Percentiles rank a stretch among this genome's conserved stretches.
phyloP scores from a whole-genome alignment of 2,113 vertebrate species.

The Centropus bengalensis region DNA sequence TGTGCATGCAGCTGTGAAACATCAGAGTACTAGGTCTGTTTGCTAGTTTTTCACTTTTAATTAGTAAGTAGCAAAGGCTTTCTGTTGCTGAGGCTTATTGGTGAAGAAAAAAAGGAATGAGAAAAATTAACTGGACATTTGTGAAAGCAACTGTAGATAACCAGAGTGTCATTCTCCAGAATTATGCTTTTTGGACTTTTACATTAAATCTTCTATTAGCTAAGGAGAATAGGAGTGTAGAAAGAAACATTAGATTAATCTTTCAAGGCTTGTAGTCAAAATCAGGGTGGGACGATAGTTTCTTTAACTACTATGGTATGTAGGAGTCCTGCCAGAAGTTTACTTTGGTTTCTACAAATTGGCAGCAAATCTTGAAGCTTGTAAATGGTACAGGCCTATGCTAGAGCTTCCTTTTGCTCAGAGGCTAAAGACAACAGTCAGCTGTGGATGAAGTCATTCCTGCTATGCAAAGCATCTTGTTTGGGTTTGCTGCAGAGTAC shows the following conservation, averaged over 20 bases:
- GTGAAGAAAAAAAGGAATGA: neutral
- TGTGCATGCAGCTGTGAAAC: slow-evolving; percentile 1
- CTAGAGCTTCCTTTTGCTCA: slow-evolving; percentile 35
- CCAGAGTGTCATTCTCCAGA: neutral
- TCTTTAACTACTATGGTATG: slow-evolving; percentile 58
- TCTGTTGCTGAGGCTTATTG: neutral
- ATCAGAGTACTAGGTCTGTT: neutral
- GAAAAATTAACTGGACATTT: neutral
- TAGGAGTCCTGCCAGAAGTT: slow-evolving; percentile 30
- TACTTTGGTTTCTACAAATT: slow-evolving; percentile 50
- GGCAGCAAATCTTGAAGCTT: neutral
- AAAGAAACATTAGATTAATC: neutral
- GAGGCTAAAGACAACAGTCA: slow-evolving; percentile 48
- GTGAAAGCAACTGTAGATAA: neutral
- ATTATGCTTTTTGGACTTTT: neutral
- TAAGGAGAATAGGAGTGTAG: neutral
- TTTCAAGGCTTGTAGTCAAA: slow-evolving; percentile 32
- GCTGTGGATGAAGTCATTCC: slow-evolving; percentile 62
- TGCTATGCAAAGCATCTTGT: slow-evolving; percentile 56
- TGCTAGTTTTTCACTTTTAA: slow-evolving; percentile 11
- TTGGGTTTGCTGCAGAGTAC: slow-evolving; percentile 15
- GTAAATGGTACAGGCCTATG: slow-evolving; percentile 26
- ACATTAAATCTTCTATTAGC: neutral
- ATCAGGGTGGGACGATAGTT: slow-evolving; percentile 32
- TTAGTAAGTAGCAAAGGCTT: slow-evolving; percentile 1